Evolutionary conservation across 2,888 invertebrate species (phyloP).

Genomic region (Trimorus sp.): DNA sequence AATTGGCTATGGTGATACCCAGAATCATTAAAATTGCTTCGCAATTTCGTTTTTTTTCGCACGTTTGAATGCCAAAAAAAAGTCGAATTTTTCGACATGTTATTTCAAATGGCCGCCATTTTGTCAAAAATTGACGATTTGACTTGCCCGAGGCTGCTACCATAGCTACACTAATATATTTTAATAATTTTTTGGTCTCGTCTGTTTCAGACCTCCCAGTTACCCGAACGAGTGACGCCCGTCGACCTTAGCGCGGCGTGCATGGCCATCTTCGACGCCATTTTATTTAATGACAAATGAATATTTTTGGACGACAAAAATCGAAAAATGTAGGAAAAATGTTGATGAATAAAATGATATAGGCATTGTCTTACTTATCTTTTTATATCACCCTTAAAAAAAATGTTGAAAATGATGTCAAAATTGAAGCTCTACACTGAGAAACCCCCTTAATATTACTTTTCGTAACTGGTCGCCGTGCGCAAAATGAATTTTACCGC

Average conservation of each 20-base stretch:
- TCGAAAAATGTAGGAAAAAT: neutral
- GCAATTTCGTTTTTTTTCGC: conserved; percentile 1
- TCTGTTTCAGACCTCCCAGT: neutral
- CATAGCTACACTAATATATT: conserved; percentile 20
- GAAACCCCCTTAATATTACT: conserved; percentile 5
- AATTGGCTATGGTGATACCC: conserved; percentile 3
- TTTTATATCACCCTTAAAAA: neutral
- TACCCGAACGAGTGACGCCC: neutral
- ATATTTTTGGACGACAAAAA: neutral
- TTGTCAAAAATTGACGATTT: conserved; percentile 14
- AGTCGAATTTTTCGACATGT: neutral
- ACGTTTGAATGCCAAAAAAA: conserved; percentile 3
- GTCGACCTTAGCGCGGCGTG: conserved; percentile 3
- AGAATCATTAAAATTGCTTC: neutral
- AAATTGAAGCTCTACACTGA: neutral
- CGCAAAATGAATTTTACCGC: too few relatives aligned
- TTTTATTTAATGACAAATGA: neutral
- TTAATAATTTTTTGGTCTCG: conserved; percentile 5
- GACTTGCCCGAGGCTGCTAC: neutral
- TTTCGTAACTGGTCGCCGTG: too few relatives aligned
- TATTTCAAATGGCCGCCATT: neutral
- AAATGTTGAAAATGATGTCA: conserved; percentile 1
- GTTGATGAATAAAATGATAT: neutral
- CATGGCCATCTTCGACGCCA: conserved; percentile 11
- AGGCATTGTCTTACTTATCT: neutral